Base-by-base conservation (phyloP, 2,113 vertebrate genomes). In the Ardeotis arabs region DNA sequence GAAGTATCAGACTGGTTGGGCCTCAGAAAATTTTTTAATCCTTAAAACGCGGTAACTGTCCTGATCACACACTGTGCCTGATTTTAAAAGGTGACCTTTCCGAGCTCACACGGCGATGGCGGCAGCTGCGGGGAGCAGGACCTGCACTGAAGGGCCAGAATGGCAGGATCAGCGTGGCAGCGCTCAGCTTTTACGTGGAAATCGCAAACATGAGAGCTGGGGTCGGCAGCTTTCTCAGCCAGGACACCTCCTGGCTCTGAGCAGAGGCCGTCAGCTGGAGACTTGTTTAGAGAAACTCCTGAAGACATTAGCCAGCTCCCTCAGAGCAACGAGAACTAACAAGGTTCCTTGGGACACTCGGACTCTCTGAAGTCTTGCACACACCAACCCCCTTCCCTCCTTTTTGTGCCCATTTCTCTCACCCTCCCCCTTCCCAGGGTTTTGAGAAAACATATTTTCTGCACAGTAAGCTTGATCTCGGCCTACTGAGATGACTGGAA, bases 61-160 rank as follows among this genome's bases (percentile, higher is more conserved):
- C 59, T 5, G 4, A 27, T 21, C 25, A 18, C 63, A 22, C 1
- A 11, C 7, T 6, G 50, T 24, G 18, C 4, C 58, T 12, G 44
- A 21, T 87, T 18, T 15, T 11, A 24, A 28, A 33, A 47, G 37
- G 19, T 24, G 52, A 55, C 49, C 52, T 37, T 63, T 18, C 66
- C 0, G 0, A 44, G 67, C 41, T 18, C 17, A 1, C 77, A 14
- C 0, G 0, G 82, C 27, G 49, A 41, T 2, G 0, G 75, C 2
- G 33, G 82, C 56, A 35, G 59, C 35, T n/a, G 55, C 0, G 5
- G 31, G 47, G 44, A 83, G 45, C 2, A 1, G 28, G 68, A 59
- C 23, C 28, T 3, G 4, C 23, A 14, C 12, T 12, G 29, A n/a
- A 28, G 53, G 62, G 39, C 50, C 77, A 84, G 49, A 64, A 60